Evolutionary conservation across 2,888 invertebrate genomes (phyloP), one percentile per base, ranked within the genome.

Genomic region (Sminthurinus aureus): DNA sequence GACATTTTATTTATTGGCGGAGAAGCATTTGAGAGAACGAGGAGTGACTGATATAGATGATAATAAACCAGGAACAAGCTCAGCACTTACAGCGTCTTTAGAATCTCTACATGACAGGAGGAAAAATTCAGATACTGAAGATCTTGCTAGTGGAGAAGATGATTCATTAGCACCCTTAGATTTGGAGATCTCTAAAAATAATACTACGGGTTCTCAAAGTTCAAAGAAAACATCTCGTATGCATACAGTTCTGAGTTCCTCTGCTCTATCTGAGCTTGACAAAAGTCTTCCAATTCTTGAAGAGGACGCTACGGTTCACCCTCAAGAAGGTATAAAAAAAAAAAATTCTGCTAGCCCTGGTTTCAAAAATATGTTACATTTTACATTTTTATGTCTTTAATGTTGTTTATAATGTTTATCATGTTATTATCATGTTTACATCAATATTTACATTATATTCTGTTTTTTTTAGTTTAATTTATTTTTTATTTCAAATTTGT

Each of bases 1-100:
- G 76, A 99, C 99, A 24, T 99, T 98, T 91, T 99, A 96, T 91
- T 92, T 99, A 89, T 92, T 99, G 89, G 98, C 98, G 18, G 99
- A 99, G 91, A 93, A 97, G 87, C 96, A 97, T 90, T 92, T 99
- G 73, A 93, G 95, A 87, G 93, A 94, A 79, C 94, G 76, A 26
- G 81, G 78, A n/a, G 71, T 24, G 24, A 81, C 79, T 26, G 80
- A 82, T 18, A 4, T 38, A 38, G 71, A 81, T 26, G 83, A 73
- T 50, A 69, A 81, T 64, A 77, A 89, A 89, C 85, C 90, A 88
- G 81, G 89, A 88, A 87, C 89, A 86, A 82, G 85, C 87, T 71
- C 89, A 84, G 86, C 84, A 6, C 80, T 86, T n/a, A 86, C 86
- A 13, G 84, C 84, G 4, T 85, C 85, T 20, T 79, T 86, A 38